A percentile compares a stretch with the other conserved stretches of the same genome.
Evolutionary conservation across 2,888 invertebrate genomes (phyloP).

Genomic region (Drosophila monieri): DNA sequence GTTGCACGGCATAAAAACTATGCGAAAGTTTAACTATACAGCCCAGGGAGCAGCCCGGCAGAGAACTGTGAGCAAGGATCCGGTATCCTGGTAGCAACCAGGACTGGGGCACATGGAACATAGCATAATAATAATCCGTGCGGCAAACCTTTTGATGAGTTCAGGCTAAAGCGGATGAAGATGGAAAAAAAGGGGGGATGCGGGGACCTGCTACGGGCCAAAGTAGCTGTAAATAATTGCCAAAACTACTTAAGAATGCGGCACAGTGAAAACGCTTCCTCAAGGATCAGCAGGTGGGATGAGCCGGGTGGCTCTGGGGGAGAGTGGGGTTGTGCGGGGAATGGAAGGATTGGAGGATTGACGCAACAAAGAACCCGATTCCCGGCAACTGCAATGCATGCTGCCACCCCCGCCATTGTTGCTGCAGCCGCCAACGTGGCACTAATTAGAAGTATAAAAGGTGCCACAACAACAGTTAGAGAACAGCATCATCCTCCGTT

Average conservation of each 20-base stretch:
- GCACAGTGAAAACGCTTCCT: slow-evolving; percentile 66
- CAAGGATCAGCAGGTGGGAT: slow-evolving; percentile 14
- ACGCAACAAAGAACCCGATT: slow-evolving; percentile 64
- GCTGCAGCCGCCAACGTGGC: slow-evolving; percentile 69
- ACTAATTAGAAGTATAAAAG: slow-evolving; percentile 80
- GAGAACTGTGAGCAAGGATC: slow-evolving; percentile 1
- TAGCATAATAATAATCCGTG: slow-evolving; percentile 76
- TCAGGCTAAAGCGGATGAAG: slow-evolving; percentile 34
- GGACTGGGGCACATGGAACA: slow-evolving; percentile 35
- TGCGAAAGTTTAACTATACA: slow-evolving; percentile 67
- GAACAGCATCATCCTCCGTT: slow-evolving; percentile 37
- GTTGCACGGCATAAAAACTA: slow-evolving; percentile 75
- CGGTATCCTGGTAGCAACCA: slow-evolving; percentile 7
- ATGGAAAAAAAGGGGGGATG: slow-evolving; percentile 8
- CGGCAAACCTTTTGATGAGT: slow-evolving; percentile 67
- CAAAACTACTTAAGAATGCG: slow-evolving; percentile 80
- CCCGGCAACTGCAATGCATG: slow-evolving; percentile 65
- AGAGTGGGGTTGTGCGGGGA: not conserved
- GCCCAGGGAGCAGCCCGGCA: slow-evolving; percentile 10
- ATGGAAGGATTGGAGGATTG: slow-evolving; percentile 14
- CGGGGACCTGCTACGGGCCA: slow-evolving; percentile 30
- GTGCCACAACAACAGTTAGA: slow-evolving; percentile 68
- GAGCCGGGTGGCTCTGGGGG: not conserved
- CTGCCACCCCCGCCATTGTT: slow-evolving; percentile 43
- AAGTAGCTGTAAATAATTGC: slow-evolving; percentile 80